A percentile compares a stretch with the other conserved stretches of the same genome.
Evolutionary conservation across 2,888 invertebrate species (phyloP).

Genomic region (Anthrax anthrax): DNA sequence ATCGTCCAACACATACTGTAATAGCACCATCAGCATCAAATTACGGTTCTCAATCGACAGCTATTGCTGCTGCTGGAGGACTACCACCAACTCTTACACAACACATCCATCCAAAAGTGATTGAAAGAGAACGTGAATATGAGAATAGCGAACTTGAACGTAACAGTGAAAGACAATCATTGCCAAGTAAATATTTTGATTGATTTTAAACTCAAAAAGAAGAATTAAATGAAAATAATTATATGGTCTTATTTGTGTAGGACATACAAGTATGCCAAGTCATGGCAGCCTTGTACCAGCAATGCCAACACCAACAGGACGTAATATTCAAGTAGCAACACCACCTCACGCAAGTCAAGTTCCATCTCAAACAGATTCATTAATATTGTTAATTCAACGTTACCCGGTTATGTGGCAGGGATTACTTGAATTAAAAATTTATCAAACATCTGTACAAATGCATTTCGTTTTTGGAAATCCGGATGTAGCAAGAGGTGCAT

Average conservation of each 20-base stretch:
- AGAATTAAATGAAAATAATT: neutral
- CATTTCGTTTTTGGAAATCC: conserved; percentile 94
- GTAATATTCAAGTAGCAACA: conserved; percentile 25
- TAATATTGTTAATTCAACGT: conserved; percentile 69
- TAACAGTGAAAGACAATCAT: conserved; percentile 20
- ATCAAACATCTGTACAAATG: conserved; percentile 96
- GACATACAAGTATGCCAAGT: conserved; percentile 17
- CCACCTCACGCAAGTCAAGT: conserved; percentile 66
- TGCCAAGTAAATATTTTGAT: conserved; percentile 14
- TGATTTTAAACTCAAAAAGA: neutral
- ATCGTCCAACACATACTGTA: conserved; percentile 31
- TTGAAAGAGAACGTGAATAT: conserved; percentile 21
- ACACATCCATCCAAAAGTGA: conserved; percentile 25
- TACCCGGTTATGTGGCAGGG: conserved; percentile 99
- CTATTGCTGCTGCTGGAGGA: conserved; percentile 6
- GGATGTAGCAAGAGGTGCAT: conserved; percentile 71
- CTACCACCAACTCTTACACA: conserved; percentile 14
- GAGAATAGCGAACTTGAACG: conserved; percentile 23
- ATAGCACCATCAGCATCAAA: conserved; percentile 31
- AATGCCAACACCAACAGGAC: conserved; percentile 17
- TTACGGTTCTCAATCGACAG: conserved; percentile 14
- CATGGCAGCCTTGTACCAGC: conserved; percentile 24
- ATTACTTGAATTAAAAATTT: conserved; percentile 84
- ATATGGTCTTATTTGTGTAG: conserved; percentile 3
- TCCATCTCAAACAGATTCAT: conserved; percentile 68